A percentile compares a stretch with the other conserved stretches of the same genome.
These are phyloP conservation scores for Caretta caretta DNA, from an alignment of 2,113 vertebrate genomes.

Conservation along the genomic window DNA sequence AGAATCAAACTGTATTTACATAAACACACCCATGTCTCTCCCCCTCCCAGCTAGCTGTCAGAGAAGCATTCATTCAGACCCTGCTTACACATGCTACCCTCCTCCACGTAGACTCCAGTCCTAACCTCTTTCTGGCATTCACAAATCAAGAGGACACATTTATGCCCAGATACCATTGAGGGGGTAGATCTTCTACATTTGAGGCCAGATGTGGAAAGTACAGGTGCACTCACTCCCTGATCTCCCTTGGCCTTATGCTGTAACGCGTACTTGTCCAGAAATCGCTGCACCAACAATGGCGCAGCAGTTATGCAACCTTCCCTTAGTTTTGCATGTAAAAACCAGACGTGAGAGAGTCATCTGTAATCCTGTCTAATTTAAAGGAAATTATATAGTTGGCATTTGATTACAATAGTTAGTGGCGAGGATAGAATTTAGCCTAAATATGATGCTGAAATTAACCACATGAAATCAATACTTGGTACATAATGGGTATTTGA, in stretches of 20 bases:
- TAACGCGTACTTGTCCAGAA: background rate
- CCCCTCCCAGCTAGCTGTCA: no score
- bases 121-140: background rate
- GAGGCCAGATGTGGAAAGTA: background rate
- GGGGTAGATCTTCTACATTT: background rate
- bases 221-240: background rate
- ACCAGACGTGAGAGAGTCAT: background rate
- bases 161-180: background rate
- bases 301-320: background rate
- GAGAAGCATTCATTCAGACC: no score
- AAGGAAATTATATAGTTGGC: background rate
- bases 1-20: no score
- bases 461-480: background rate
- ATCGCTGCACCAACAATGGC: background rate
- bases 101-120: background rate
- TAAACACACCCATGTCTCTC: no score
- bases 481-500: background rate
- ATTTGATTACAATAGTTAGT: background rate
- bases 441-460: background rate
- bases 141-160: background rate
- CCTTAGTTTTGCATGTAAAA: background rate
- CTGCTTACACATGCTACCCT: background rate
- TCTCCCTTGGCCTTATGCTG: background rate
- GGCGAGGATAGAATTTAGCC: background rate
- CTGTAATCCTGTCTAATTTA: background rate